These are phyloP conservation scores for Pardalotus punctatus DNA, from an alignment of 2,113 vertebrate species.

Conservation along the genomic window DNA sequence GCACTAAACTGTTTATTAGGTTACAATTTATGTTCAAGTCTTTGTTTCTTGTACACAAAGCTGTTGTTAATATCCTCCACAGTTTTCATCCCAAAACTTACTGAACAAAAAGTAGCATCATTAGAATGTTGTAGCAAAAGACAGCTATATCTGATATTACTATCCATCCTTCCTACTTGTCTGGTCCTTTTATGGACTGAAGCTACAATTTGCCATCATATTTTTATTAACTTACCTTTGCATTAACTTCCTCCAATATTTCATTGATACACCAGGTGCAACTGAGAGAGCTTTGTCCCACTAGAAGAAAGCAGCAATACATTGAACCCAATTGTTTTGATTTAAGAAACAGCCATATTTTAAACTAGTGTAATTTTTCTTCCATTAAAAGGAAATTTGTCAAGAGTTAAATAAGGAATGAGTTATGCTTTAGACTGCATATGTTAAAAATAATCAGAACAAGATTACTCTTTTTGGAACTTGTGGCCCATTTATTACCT, in stretches of 20 bases:
- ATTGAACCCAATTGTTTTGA: not conserved
- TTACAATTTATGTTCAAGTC: not conserved
- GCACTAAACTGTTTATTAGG: not conserved
- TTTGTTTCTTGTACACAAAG: not conserved
- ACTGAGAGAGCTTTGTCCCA: slow-evolving; percentile 96
- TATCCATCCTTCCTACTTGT: not conserved
- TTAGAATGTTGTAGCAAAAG: not conserved
- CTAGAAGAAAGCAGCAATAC: slow-evolving; percentile 67
- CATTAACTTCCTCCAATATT: slow-evolving; percentile 97
- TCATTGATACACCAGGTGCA: slow-evolving; percentile 96
- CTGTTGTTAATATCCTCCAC: not conserved
- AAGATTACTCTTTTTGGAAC: not conserved
- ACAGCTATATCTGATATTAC: not conserved
- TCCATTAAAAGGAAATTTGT: not conserved
- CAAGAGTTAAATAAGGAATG: not conserved
- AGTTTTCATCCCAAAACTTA: not conserved
- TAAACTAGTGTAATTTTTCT: not conserved
- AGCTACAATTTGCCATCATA: not conserved
- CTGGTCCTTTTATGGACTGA: not conserved
- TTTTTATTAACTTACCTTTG: slow-evolving; percentile 81
- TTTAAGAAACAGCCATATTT: not conserved
- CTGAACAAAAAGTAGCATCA: not conserved
- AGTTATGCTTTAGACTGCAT: not conserved
- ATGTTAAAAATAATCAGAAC: not conserved
- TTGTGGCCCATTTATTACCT: not conserved